A percentile compares a stretch with the other conserved stretches of the same genome.
phyloP scores from a whole-genome alignment of 2,113 vertebrate species.

The Galbula dea region DNA sequence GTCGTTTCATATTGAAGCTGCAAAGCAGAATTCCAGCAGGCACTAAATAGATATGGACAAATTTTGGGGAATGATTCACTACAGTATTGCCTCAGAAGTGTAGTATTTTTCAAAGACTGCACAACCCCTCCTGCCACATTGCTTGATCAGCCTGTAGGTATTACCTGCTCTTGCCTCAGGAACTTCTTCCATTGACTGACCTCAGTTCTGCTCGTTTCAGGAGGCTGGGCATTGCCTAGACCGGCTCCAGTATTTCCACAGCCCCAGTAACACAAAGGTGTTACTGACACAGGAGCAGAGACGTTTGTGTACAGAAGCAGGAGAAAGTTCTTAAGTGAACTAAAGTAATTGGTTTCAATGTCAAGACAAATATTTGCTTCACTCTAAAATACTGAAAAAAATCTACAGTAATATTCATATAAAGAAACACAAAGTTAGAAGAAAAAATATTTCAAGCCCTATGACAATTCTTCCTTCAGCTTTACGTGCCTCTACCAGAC shows the following conservation, averaged over 20 bases:
- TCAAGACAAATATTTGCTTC: not conserved
- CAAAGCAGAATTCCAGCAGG: not conserved
- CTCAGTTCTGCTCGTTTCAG: not conserved
- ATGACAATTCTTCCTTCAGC: not conserved
- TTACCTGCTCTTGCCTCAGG: not conserved
- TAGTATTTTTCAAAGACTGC: not conserved
- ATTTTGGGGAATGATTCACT: not conserved
- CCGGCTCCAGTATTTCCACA: not conserved
- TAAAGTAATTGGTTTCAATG: not conserved
- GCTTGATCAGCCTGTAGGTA: not conserved
- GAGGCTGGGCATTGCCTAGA: not conserved
- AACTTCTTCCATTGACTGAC: not conserved
- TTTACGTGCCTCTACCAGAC: not conserved
- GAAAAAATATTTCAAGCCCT: not conserved
- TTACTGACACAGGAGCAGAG: accelerated
- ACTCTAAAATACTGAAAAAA: not conserved
- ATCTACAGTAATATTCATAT: not conserved
- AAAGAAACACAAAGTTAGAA: not conserved
- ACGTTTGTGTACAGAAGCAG: accelerated
- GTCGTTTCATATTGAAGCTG: not conserved
- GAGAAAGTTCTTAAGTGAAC: not conserved
- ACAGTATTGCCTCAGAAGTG: not conserved
- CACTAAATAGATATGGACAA: not conserved
- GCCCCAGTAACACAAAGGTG: accelerated
- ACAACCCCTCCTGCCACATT: not conserved